Evolutionary conservation across 2,888 invertebrate genomes (phyloP).

Genomic region (Flexamia atlantica): DNA sequence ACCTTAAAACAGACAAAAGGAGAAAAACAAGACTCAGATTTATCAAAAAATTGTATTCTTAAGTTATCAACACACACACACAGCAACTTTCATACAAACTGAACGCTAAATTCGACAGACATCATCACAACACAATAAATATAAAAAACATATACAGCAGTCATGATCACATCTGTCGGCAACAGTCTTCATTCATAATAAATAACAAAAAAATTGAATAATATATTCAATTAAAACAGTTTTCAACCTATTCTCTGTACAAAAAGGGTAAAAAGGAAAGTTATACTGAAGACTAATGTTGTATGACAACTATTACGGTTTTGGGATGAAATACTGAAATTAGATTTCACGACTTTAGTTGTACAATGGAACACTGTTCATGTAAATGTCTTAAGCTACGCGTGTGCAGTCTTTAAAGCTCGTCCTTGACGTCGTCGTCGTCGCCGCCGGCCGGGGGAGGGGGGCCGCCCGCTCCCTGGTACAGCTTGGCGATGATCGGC

Average conservation of each 20-base stretch:
- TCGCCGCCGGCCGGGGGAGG: constrained; percentile 83
- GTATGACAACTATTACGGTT: constrained; percentile 12
- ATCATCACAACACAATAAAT: constrained; percentile 44
- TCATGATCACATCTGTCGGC: constrained; percentile 44
- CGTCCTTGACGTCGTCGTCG: constrained; percentile 89
- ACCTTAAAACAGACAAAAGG: too few relatives aligned
- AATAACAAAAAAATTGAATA: constrained; percentile 57
- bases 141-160: constrained; percentile 19
- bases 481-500: constrained; percentile 98
- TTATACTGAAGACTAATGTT: constrained; percentile 24
- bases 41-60: constrained; percentile 51
- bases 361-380: constrained; percentile 42
- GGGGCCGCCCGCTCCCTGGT: constrained; percentile 89
- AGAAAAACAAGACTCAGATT: too few relatives aligned
- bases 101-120: constrained; percentile 44
- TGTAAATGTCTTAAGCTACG: constrained; percentile 11
- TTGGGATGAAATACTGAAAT: constrained; percentile 54
- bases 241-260: constrained; percentile 45
- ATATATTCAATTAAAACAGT: constrained; percentile 53
- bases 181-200: constrained; percentile 56
- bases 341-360: constrained; percentile 24
- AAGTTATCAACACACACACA: constrained; percentile 46
- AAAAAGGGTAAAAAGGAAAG: constrained; percentile 34
- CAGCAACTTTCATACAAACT: constrained; percentile 44
- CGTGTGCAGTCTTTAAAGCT: constrained; percentile 79